phyloP scores from a whole-genome alignment of 2,113 vertebrate species.

The Dicaeum eximium region DNA sequence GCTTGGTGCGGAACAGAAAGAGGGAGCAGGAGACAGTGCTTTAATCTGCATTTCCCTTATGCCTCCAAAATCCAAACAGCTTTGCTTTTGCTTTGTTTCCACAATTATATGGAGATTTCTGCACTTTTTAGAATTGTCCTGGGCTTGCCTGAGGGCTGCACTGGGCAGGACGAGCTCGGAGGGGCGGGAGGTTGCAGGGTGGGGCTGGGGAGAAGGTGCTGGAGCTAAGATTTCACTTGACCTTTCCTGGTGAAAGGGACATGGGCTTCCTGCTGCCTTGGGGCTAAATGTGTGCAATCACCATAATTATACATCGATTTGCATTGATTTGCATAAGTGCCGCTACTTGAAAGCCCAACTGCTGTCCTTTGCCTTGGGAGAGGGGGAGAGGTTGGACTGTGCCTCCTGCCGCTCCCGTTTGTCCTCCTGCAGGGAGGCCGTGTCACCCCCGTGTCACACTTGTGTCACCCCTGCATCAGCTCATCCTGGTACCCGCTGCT shows the following conservation, averaged over 20 bases:
- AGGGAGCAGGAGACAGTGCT: neutral
- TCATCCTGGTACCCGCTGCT: rapidly evolving
- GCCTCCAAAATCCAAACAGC: neutral
- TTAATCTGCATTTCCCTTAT: neutral
- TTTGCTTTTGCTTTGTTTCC: neutral
- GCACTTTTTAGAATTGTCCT: neutral
- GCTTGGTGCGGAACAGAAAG: neutral
- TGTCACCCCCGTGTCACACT: neutral
- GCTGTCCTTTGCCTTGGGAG: slow-evolving; percentile 19
- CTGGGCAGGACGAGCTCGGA: neutral
- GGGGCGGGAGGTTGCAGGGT: neutral
- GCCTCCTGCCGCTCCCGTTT: neutral
- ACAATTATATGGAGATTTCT: neutral
- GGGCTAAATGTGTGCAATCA: slow-evolving; percentile 8
- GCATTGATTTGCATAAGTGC: slow-evolving; percentile 39
- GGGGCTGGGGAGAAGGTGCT: neutral
- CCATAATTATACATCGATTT: slow-evolving; percentile 21
- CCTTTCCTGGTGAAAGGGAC: neutral
- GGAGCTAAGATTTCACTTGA: neutral
- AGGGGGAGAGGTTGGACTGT: neutral
- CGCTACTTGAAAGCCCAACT: neutral
- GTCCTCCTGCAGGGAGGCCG: neutral
- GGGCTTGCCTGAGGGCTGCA: neutral
- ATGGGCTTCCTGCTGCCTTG: neutral
- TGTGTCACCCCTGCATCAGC: neutral